phyloP scores from a whole-genome alignment of 2,797 vertebrate species.

The Dicrostonyx torquatus region DNA sequence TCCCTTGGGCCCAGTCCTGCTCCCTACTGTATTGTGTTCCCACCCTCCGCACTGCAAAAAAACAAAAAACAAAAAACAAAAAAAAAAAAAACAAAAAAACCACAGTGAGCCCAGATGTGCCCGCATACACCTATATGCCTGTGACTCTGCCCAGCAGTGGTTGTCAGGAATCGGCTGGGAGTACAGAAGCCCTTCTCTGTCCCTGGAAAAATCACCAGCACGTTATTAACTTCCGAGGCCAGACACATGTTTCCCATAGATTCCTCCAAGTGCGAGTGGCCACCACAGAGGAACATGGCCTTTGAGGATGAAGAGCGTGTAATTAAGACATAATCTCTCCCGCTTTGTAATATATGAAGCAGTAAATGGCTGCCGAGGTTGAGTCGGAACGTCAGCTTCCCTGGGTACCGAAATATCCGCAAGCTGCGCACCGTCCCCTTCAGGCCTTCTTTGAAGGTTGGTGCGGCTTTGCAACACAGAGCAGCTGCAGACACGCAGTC shows the following conservation, averaged over 20 bases:
- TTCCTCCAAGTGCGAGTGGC: conserved; percentile 54
- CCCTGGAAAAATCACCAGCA: conserved; percentile 47
- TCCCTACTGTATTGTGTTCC: not conserved
- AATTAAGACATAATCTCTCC: conserved; percentile 63
- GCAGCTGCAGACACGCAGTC: not conserved
- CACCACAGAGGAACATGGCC: not conserved
- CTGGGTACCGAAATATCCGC: not conserved
- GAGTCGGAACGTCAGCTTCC: not conserved
- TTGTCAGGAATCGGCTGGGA: not conserved
- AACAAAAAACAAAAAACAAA: too few species aligned
- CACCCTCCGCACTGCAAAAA: conserved; percentile 58
- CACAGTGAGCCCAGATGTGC: conserved; percentile 53
- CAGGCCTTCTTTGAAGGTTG: not conserved
- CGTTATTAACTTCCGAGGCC: not conserved
- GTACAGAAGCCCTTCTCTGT: conserved; percentile 24
- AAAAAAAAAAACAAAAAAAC: too few species aligned
- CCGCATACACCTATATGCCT: conserved; percentile 53
- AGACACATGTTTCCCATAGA: conserved; percentile 58
- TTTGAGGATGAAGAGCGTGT: conserved; percentile 53
- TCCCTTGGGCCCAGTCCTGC: not conserved
- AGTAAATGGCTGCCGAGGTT: conserved; percentile 38
- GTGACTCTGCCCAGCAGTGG: conserved; percentile 28
- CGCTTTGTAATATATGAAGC: conserved; percentile 54
- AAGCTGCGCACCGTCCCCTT: not conserved
- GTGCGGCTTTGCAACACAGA: not conserved